Conservation (phyloP, 2,113 vertebrate species). For the Cryptotis parvus region DNA sequence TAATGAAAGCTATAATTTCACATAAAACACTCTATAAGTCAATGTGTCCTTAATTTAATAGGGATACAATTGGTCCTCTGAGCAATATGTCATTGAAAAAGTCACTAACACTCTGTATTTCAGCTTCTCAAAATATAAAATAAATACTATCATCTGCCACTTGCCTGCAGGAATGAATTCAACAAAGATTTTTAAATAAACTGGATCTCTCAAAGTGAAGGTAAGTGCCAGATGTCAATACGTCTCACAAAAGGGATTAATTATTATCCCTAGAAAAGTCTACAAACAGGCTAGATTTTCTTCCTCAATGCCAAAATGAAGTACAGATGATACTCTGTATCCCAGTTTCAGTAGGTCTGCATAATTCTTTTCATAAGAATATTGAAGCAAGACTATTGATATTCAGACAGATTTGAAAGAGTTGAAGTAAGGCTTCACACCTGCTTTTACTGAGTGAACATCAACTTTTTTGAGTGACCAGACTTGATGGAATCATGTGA, state of each 20-base stretch:
- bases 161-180: neutral
- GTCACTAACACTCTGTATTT: neutral
- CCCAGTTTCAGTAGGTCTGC: constrained; percentile 24
- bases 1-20: constrained; percentile 9
- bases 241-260: neutral
- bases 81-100: neutral
- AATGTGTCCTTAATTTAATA: constrained; percentile 1
- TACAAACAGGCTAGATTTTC: neutral
- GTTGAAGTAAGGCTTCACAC: neutral
- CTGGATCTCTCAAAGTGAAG: neutral
- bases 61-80: neutral
- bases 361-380: constrained; percentile 47
- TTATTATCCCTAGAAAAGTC: neutral
- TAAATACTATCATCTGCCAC: neutral
- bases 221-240: neutral
- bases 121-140: neutral
- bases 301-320: constrained; percentile 41
- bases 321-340: neutral
- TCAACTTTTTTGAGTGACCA: neutral
- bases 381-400: constrained; percentile 8
- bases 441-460: constrained; percentile 13
- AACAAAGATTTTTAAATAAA: neutral
- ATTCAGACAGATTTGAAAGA: neutral
- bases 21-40: neutral
- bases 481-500: neutral